phyloP scores from a whole-genome alignment of 1,140 invertebrate species.

The Ostrea edulis region DNA sequence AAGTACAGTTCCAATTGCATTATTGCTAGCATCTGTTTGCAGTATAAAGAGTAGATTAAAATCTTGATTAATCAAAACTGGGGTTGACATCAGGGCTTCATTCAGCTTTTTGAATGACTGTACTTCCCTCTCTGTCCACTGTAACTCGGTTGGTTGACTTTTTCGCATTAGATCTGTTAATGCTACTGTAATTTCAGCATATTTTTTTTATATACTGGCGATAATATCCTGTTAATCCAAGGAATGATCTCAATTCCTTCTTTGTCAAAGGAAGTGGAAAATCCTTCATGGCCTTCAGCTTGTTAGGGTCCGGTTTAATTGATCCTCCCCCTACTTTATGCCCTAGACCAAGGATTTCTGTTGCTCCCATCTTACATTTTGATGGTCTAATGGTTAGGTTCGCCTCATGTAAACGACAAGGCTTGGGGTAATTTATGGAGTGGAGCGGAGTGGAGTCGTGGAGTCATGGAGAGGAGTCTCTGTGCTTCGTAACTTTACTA shows the following conservation, averaged over 20 bases:
- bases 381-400: too few relatives aligned
- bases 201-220: conserved; percentile 14
- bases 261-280: conserved; percentile 40
- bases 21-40: conserved; percentile 46
- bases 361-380: too few relatives aligned
- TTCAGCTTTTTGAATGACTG: conserved; percentile 38
- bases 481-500: too few relatives aligned
- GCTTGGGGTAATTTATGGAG: too few relatives aligned
- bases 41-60: conserved; percentile 38
- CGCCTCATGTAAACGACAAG: too few relatives aligned
- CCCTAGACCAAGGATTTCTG: too few relatives aligned
- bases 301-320: conserved; percentile 15
- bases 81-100: conserved; percentile 35
- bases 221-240: conserved; percentile 44
- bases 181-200: conserved; percentile 14
- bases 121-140: background rate
- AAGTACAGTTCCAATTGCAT: too few relatives aligned
- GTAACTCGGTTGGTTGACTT: conserved; percentile 20
- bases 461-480: too few relatives aligned
- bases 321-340: too few relatives aligned
- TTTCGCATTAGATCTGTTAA: conserved; percentile 17
- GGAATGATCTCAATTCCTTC: conserved; percentile 30
- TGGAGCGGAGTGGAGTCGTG: too few relatives aligned
- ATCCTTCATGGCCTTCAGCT: conserved; percentile 40
- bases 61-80: conserved; percentile 39